These are phyloP conservation scores for Podarcis lilfordi DNA, from an alignment of 2,797 vertebrate species.

Conservation along the genomic window DNA sequence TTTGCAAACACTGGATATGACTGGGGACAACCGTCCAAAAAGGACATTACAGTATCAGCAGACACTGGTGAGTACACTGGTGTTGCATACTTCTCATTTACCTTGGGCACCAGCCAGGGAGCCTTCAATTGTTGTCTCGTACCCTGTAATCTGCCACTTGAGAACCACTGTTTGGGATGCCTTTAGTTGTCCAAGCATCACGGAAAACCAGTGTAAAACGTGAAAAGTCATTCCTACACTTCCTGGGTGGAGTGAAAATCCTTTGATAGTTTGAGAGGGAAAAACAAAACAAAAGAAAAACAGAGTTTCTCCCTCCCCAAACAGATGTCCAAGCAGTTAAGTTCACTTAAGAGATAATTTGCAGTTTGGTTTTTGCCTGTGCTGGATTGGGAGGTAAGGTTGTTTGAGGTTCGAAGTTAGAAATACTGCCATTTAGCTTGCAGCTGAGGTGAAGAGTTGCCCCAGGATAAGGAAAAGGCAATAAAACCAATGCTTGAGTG, in stretches of 20 bases:
- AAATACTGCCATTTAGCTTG: neutral
- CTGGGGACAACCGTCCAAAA: conserved; percentile 88
- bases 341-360: neutral
- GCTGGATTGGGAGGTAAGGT: accelerated
- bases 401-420: conserved; percentile 7
- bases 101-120: neutral
- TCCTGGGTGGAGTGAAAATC: neutral
- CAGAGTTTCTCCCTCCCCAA: neutral
- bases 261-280: neutral
- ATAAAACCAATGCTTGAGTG: neutral
- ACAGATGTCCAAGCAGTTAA: neutral
- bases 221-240: neutral
- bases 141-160: neutral
- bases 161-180: neutral
- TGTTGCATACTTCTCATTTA: neutral
- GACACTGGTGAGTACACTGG: conserved; percentile 84
- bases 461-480: neutral
- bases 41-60: conserved; percentile 90
- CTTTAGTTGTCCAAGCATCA: neutral
- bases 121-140: neutral
- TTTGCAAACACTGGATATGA: conserved; percentile 77
- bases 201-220: neutral
- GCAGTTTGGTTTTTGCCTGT: neutral
- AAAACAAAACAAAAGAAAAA: neutral
- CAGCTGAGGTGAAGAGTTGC: neutral